These are phyloP conservation scores for Montifringilla adamsi DNA, from an alignment of 2,113 vertebrate genomes.

Conservation along the genomic window DNA sequence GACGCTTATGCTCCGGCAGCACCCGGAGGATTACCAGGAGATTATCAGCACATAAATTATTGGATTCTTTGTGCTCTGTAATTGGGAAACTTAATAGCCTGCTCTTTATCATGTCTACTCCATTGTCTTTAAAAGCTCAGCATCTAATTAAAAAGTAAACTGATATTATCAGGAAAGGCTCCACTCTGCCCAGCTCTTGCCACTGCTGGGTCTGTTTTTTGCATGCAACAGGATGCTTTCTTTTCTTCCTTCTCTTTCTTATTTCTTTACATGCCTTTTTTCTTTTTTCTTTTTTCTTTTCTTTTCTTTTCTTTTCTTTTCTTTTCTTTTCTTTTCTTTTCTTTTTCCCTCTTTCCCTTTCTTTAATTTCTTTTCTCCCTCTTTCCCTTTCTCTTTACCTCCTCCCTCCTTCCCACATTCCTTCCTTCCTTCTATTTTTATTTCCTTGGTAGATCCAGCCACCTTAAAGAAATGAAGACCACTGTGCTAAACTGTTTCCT, in stretches of 20 bases:
- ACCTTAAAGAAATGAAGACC: not conserved
- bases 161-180: constrained; percentile 72
- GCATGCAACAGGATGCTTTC: constrained; percentile 68
- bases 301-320: too few relatives aligned
- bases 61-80: constrained; percentile 70
- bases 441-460: not conserved
- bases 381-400: too few relatives aligned
- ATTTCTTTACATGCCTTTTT: not conserved
- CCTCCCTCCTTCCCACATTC: too few relatives aligned
- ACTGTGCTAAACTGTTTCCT: not conserved
- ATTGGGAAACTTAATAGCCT: constrained; percentile 76
- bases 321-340: too few relatives aligned
- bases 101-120: constrained; percentile 76
- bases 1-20: constrained; percentile 69
- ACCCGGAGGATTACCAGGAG: constrained; percentile 78
- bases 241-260: constrained; percentile 2
- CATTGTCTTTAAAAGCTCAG: constrained; percentile 72
- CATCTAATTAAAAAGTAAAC: constrained; percentile 79
- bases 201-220: constrained; percentile 70
- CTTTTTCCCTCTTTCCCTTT: not conserved
- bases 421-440: not conserved
- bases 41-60: constrained; percentile 84
- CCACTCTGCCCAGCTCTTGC: constrained; percentile 67
- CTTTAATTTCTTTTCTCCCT: too few relatives aligned
- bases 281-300: fast-evolving